Evolutionary conservation across 30 jellyfish, hydroid and myxozoan species (phyloP).

Genomic region (Rhopilema esculentum): DNA sequence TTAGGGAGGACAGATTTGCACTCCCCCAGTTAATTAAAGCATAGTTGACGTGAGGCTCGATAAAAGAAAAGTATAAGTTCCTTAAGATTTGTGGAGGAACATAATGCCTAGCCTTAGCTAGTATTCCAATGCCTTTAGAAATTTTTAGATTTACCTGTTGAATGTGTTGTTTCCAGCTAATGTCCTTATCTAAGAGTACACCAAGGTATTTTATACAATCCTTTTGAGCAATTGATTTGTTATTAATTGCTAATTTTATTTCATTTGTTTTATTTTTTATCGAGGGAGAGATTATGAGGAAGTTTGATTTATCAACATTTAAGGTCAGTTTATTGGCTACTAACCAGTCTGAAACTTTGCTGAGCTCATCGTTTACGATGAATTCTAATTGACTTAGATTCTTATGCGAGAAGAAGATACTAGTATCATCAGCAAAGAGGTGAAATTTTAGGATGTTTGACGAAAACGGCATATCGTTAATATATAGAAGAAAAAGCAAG

Average conservation of each 20-base stretch:
- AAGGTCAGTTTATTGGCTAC: conserved; percentile 36
- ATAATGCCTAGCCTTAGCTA: conserved; percentile 28
- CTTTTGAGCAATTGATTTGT: neutral
- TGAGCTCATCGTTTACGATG: conserved; percentile 27
- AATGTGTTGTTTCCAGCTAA: conserved; percentile 48
- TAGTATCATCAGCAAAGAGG: conserved; percentile 61
- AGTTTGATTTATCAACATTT: conserved; percentile 40
- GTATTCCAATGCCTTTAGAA: conserved; percentile 28
- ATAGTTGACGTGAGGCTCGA: conserved; percentile 22
- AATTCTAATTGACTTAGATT: conserved; percentile 9
- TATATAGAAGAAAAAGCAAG: conserved; percentile 29
- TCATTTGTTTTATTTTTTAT: neutral
- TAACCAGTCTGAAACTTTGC: conserved; percentile 23
- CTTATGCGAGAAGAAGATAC: conserved; percentile 27
- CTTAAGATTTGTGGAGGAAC: conserved; percentile 2
- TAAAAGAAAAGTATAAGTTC: conserved; percentile 21
- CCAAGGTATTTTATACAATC: conserved; percentile 48
- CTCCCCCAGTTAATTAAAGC: conserved; percentile 35
- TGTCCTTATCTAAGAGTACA: conserved; percentile 12
- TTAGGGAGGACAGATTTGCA: conserved; percentile 5
- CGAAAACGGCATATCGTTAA: conserved; percentile 32
- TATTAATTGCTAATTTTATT: neutral
- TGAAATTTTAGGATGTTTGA: conserved; percentile 45
- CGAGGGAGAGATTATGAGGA: neutral
- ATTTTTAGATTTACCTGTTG: conserved; percentile 21